Base-by-base conservation (phyloP, 2,113 vertebrate genomes). In the Lontra canadensis region DNA sequence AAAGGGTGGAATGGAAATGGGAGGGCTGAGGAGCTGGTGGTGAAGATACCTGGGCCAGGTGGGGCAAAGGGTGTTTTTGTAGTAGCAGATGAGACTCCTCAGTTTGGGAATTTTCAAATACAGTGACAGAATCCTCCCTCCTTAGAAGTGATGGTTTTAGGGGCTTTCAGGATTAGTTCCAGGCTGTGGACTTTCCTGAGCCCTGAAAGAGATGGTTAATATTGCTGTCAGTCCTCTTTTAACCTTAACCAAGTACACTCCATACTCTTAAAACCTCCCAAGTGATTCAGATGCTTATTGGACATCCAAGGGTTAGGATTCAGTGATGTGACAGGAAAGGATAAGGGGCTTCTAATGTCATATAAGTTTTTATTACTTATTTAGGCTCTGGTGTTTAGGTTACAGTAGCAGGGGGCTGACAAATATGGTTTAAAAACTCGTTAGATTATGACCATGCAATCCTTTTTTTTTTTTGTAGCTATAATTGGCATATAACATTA, bases 81-180 rank as follows among this genome's bases (percentile, higher is more conserved):
- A 63, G 89, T 78, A 57, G 90, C 76, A 94, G 29, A 11, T 67
- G 92, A 59, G 71, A 31, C 59, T 78, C 34, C 55, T 0, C 63
- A 83, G 65, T 86, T 69, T 79, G 83, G 15, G 81, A 95, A 59
- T 78, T 97, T 92, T 96, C 83, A 61, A 25, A 34, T 49, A 93
- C 92, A 90, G 26, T 84, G 42, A 34, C 39, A 90, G 80, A 88
- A 85, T 76, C 39, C 55, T 52, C 39, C 42, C 39, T 81, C 12
- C 49, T 89, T 87, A 80, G 59, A 95, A 96, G 71, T 76, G 89
- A 90, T 87, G 96, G 21, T 84, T 95, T 81, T 81, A 57, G 91
- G 42, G 57, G 74, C 52, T 95, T 93, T 88, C 29, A 74, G 20
- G n/a, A 86, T 93, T 67, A 81, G 12, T 67, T 81, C 52, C 76